Conservation (phyloP, 2,113 vertebrate genomes). For the Pteruthius melanotis region DNA sequence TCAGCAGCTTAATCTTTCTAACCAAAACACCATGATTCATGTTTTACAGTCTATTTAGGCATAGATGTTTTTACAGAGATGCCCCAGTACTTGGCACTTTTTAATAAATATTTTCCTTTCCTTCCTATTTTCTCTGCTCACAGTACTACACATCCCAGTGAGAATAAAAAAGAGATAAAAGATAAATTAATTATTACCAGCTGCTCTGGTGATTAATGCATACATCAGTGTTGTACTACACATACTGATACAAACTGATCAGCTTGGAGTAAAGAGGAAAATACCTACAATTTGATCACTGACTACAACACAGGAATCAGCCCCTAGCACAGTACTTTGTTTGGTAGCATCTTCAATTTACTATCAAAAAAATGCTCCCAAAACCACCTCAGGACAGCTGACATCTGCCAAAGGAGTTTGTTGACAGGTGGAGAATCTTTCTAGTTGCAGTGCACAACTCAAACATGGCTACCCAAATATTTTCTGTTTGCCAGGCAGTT, state of each 20-base stretch:
- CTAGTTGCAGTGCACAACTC: background rate
- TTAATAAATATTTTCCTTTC: slow-evolving; percentile 32
- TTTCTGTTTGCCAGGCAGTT: background rate
- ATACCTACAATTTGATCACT: background rate
- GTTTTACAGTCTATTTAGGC: background rate
- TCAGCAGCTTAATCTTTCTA: background rate
- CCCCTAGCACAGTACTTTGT: background rate
- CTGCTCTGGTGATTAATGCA: slow-evolving; percentile 22
- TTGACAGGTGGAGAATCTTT: background rate
- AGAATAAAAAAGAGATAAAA: background rate
- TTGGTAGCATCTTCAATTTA: background rate
- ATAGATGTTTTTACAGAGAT: background rate
- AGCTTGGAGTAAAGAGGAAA: background rate
- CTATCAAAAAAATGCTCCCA: background rate
- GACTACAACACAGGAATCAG: background rate
- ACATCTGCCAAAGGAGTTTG: background rate
- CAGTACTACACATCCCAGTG: background rate
- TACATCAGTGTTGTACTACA: background rate
- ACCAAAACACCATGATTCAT: background rate
- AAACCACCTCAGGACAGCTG: background rate
- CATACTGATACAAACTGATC: background rate
- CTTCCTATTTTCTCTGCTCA: slow-evolving; percentile 12
- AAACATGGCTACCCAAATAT: background rate
- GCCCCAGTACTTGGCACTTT: background rate
- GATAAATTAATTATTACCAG: slow-evolving; percentile 28